Evolutionary conservation across 2,888 invertebrate species (phyloP).

Genomic region (Pheosia gnoma): DNA sequence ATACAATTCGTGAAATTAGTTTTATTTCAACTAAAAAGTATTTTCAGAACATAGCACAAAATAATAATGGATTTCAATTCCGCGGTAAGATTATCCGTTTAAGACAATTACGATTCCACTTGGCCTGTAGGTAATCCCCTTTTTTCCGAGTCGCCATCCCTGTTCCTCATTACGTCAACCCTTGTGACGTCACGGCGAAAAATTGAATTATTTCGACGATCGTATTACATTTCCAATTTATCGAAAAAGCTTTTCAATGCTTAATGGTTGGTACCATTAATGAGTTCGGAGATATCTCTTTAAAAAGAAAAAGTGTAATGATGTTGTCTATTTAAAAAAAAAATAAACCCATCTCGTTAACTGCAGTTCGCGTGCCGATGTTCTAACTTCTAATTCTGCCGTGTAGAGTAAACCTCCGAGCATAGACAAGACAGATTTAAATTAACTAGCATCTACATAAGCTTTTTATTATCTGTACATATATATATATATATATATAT

Average conservation of each 20-base stretch:
- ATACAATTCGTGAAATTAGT: too few species aligned
- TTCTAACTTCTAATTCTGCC: too few species aligned
- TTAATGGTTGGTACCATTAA: constrained; percentile 1
- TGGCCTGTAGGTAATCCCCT: not conserved
- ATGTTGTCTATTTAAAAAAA: too few species aligned
- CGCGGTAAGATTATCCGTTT: not conserved
- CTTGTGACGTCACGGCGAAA: not conserved
- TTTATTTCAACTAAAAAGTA: not conserved
- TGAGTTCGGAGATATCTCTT: not conserved
- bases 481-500: too few species aligned
- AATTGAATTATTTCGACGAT: constrained; percentile 1
- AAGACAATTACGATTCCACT: not conserved
- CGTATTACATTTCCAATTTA: not conserved
- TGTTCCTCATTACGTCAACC: not conserved
- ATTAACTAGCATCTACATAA: too few species aligned
- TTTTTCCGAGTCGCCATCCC: not conserved
- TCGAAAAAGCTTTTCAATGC: not conserved
- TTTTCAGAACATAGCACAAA: not conserved
- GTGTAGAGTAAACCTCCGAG: too few species aligned
- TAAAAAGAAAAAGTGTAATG: too few species aligned
- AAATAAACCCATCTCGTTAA: too few species aligned
- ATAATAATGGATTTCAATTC: not conserved
- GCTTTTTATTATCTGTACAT: too few species aligned
- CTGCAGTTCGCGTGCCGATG: too few species aligned
- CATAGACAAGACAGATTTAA: too few species aligned